phyloP scores from a whole-genome alignment of 2,888 invertebrate genomes.

The Temnothorax ravouxi region DNA sequence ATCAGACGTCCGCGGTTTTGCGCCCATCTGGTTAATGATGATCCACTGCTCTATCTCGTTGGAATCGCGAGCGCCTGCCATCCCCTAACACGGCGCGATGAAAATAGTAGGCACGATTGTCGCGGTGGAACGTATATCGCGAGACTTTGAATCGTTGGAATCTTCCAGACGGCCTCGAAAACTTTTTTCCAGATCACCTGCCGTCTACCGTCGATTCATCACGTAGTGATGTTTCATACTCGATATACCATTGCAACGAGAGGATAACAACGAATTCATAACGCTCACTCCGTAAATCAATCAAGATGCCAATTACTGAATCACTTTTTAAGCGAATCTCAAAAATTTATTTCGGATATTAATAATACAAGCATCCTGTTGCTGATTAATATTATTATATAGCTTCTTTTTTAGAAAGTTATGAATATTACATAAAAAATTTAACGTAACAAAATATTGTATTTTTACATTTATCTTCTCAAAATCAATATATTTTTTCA shows the following conservation, averaged over 20 bases:
- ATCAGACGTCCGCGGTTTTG: conserved; percentile 84
- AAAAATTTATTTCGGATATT: background rate
- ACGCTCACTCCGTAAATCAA: background rate
- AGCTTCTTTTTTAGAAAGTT: background rate
- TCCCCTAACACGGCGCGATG: conserved; percentile 63
- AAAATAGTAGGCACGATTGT: conserved; percentile 68
- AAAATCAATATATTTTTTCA: background rate
- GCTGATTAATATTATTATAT: background rate
- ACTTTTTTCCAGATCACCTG: conserved; percentile 50
- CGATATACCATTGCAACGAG: background rate
- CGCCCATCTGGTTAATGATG: conserved; percentile 83
- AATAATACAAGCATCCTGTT: background rate
- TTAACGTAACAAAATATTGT: background rate
- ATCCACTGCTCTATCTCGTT: conserved; percentile 84
- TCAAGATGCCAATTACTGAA: conserved; percentile 9
- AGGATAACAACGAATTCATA: conserved; percentile 14
- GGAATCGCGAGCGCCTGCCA: conserved; percentile 71
- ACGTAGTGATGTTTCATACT: conserved; percentile 32
- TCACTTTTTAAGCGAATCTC: background rate
- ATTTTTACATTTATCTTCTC: background rate
- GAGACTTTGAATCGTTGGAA: conserved; percentile 55
- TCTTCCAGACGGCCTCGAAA: conserved; percentile 55
- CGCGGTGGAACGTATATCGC: conserved; percentile 32
- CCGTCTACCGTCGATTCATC: conserved; percentile 53
- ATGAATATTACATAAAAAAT: background rate